These are phyloP conservation scores for Chorisops tibialis DNA, from an alignment of 2,888 invertebrate species.

Conservation along the genomic window DNA sequence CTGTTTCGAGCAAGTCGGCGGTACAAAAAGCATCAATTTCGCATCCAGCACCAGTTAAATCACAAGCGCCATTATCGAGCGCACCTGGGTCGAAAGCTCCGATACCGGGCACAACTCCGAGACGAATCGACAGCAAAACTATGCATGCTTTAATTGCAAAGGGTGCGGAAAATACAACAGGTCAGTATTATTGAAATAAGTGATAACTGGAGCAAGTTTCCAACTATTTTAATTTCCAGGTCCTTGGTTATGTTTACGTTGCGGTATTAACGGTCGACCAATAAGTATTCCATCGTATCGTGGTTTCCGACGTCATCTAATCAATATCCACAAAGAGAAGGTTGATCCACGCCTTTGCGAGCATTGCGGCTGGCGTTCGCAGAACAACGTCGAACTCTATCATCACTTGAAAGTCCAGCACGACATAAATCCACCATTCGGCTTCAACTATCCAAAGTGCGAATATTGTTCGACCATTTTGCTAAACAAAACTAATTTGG, in stretches of 20 bases:
- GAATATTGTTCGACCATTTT: conserved; percentile 72
- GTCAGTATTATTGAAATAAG: conserved; percentile 35
- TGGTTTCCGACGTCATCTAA: conserved; percentile 76
- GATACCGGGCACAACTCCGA: conserved; percentile 39
- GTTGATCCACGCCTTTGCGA: conserved; percentile 77
- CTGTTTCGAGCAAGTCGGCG: neutral
- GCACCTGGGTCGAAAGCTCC: neutral
- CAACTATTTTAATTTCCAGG: conserved; percentile 44
- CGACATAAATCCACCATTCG: conserved; percentile 67
- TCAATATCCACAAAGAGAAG: conserved; percentile 74
- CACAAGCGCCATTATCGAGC: neutral
- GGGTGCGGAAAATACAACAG: conserved; percentile 62
- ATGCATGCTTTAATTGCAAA: conserved; percentile 60
- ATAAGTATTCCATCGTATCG: conserved; percentile 74
- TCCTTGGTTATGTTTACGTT: conserved; percentile 78
- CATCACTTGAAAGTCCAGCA: conserved; percentile 80
- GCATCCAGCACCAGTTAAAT: neutral
- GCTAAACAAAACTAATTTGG: conserved; percentile 66
- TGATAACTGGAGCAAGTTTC: neutral
- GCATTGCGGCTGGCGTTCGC: conserved; percentile 76
- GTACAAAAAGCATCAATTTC: neutral
- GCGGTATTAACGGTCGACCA: conserved; percentile 65
- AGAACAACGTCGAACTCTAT: conserved; percentile 68
- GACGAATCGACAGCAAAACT: conserved; percentile 61
- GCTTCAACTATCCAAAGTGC: conserved; percentile 75